Percentiles rank a stretch among this genome's conserved stretches.
Evolutionary conservation across 2,888 invertebrate genomes (phyloP).

Genomic region (Meghimatium bilineatum): DNA sequence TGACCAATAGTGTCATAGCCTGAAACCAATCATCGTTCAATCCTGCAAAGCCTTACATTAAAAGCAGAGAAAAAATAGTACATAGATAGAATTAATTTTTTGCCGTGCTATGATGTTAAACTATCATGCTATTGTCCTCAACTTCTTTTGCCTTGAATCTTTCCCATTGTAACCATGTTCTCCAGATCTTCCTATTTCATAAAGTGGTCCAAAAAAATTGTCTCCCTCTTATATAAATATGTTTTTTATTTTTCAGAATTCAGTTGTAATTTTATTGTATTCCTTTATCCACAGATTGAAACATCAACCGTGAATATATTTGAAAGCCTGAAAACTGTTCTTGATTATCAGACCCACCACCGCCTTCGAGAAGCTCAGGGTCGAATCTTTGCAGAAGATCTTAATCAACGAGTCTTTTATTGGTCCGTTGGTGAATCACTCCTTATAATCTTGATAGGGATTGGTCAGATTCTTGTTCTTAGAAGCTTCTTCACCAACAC

Average conservation of each 20-base stretch:
- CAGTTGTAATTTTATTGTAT: background rate
- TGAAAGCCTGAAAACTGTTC: conserved; percentile 89
- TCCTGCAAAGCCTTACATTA: too few species aligned
- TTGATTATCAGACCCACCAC: conserved; percentile 98
- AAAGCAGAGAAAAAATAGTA: too few species aligned
- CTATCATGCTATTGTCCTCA: too few species aligned
- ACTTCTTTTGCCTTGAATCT: too few species aligned
- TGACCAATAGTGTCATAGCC: too few species aligned
- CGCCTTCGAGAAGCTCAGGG: conserved; percentile 95
- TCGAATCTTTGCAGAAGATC: conserved; percentile 95
- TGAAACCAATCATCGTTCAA: too few species aligned
- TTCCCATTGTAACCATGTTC: too few species aligned
- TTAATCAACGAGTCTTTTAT: conserved; percentile 89
- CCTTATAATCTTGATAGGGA: conserved; percentile 89
- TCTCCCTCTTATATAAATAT: too few species aligned
- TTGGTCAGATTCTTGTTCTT: conserved; percentile 92
- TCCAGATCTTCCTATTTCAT: too few species aligned
- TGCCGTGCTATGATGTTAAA: too few species aligned
- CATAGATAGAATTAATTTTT: too few species aligned
- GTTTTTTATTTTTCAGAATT: background rate
- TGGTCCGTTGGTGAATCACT: conserved; percentile 95
- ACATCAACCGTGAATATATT: conserved; percentile 92
- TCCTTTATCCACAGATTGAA: conserved; percentile 87
- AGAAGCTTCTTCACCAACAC: conserved; percentile 93
- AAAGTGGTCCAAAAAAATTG: too few species aligned